These are phyloP conservation scores for Oryzias sinensis DNA, from an alignment of 2,797 vertebrate species.

Conservation along the genomic window DNA sequence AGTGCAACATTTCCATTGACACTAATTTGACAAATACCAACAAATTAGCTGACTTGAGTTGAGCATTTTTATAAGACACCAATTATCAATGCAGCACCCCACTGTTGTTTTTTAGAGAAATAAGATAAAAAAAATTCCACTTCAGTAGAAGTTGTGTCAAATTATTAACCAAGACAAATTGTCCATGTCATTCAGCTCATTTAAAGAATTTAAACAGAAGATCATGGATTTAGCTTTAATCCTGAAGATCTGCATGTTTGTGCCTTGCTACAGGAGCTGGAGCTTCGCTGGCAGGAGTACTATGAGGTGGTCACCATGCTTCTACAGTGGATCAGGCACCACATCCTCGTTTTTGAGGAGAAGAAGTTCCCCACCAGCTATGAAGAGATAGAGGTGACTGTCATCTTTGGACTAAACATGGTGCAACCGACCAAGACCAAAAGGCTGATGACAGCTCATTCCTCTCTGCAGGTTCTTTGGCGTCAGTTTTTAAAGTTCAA, in stretches of 20 bases:
- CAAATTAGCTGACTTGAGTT: no score
- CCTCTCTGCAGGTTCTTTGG: conserved; percentile 83
- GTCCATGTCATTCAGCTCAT: neutral
- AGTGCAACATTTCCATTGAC: no score
- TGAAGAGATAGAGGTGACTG: conserved; percentile 89
- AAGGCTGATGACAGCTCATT: neutral
- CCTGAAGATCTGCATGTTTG: neutral
- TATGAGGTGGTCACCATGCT: conserved; percentile 88
- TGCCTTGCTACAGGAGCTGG: conserved; percentile 80
- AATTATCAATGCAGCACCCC: no score
- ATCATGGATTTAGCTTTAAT: neutral
- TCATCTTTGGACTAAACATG: neutral
- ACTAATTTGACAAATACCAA: no score
- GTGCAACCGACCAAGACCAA: fast-evolving
- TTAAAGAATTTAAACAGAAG: neutral
- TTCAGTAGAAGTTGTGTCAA: no score
- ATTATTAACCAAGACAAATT: no score
- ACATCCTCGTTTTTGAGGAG: conserved; percentile 87
- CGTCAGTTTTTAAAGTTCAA: conserved; percentile 95
- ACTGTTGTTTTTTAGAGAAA: no score
- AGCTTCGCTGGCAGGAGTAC: conserved; percentile 94
- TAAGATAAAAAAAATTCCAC: no score
- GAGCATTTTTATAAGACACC: no score
- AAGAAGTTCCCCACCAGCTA: conserved; percentile 87
- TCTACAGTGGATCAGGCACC: conserved; percentile 90